Percentiles rank a stretch among this genome's conserved stretches.
These are phyloP conservation scores for Heloderma charlesbogerti DNA, from an alignment of 2,113 vertebrate species.

Conservation along the genomic window DNA sequence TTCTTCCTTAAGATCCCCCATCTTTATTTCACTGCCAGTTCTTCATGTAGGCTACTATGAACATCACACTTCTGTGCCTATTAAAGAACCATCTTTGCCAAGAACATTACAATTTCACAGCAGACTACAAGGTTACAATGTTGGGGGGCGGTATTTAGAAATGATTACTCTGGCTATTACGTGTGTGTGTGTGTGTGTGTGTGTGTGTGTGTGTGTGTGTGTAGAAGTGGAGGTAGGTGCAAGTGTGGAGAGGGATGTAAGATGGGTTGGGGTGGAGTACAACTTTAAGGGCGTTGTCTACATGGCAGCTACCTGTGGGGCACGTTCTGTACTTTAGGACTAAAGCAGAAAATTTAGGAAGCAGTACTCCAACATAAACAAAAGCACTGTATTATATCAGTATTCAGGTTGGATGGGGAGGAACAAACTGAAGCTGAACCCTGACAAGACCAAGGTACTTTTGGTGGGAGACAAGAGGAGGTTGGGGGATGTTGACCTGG, in stretches of 20 bases:
- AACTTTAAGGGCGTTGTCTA: constrained; percentile 10
- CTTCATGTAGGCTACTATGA: not conserved
- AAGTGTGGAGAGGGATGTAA: not conserved
- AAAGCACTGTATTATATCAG: not conserved
- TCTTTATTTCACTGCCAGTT: not conserved
- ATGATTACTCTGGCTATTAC: not conserved
- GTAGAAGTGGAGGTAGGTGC: not conserved
- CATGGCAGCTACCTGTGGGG: not conserved
- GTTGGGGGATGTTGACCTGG: too few relatives aligned
- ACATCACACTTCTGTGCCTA: not conserved
- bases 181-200: not conserved
- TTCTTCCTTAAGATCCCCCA: not conserved
- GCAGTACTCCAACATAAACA: not conserved
- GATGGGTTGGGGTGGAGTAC: constrained; percentile 11
- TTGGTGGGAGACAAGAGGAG: too few relatives aligned
- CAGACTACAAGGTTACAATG: not conserved
- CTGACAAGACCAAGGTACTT: too few relatives aligned
- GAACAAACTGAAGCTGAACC: too few relatives aligned
- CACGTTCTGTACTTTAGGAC: not conserved
- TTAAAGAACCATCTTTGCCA: not conserved
- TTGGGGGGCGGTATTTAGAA: not conserved
- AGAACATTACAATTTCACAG: not conserved
- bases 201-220: not conserved
- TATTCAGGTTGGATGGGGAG: too few relatives aligned
- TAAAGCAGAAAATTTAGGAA: not conserved